Base-by-base conservation (phyloP, 2,113 vertebrate genomes). In the Melanerpes formicivorus region DNA sequence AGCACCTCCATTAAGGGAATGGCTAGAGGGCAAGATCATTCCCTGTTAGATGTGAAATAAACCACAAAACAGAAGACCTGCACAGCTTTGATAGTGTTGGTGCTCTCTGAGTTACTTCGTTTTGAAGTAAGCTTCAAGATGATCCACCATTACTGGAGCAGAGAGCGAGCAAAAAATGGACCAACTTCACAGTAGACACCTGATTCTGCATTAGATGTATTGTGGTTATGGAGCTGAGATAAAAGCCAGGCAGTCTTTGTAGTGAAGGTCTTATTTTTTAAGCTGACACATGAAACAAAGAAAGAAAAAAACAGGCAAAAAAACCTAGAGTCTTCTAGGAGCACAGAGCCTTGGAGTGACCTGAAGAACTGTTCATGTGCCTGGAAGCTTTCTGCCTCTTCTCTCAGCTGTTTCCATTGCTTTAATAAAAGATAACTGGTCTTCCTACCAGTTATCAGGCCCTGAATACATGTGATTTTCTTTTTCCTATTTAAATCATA, bases 171-270 rank as follows among this genome's bases (percentile, higher is more conserved):
- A 65, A 70, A 13, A 65, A 50, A 66, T 15, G 23, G 12, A 18
- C 30, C 4, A 2, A n/a, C 23, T 40, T 0, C 7, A 7, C 18
- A 34, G 1, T 7, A 7, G 18, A 34, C n/a, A 18, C 54, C 15
- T 48, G 63, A 59, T 55, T 44, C 12, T 76, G 23, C 27, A 40
- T 30, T 30, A 12, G 22, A 4, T 34, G 21, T 27, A 26, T 32
- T 59, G 37, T 54, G 11, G 34, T 40, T 67, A 30, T 77, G 65
- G 13, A 83, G 40, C 19, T 26, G 88, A 77, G 40, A 37, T 50
- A 55, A 76, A 83, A 88, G 27, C 3, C 46, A 30, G 21, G 18
- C 21, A 18, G 12, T 29, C 32, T 85, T 70, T 69, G 27, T 52
- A 40, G 63, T 58, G 44, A 82, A 94, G 14, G 14, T 56, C 19